Base-by-base conservation (phyloP, 2,888 invertebrate species). In the Patella ulyssiponensis region DNA sequence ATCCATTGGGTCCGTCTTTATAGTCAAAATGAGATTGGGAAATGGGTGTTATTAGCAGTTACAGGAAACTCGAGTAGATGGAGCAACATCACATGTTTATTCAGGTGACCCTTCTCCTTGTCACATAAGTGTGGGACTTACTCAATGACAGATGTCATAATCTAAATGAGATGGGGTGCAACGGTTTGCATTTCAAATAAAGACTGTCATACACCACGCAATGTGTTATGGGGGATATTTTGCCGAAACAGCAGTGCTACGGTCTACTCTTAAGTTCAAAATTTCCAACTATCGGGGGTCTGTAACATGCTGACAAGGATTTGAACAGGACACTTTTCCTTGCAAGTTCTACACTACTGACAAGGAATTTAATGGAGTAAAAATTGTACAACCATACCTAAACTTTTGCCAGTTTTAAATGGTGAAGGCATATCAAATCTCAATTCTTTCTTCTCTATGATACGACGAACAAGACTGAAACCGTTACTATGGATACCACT, bases 401-500 rank as follows among this genome's bases (percentile, higher is more conserved):
- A 93, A 0, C 95, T 95, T 82, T 94, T 94, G 69, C 94, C 94
- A 12, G 93, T 92, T 76, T 93, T 87, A 83, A 92, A 92, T 88
- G 92, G 96, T 94, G 89, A 97, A 95, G 0, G 95, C 87, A 96
- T 95, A 1, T 92, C 91, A 76, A 95, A 95, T 86, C 93, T 93
- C 51, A 95, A 92, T 0, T 94, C 94, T 0, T 94, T 92, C 72
- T 94, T 93, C 72, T 94, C 93, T 90, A 98, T 93, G 58, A 97
- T 94, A 88, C 94, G 95, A 86, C 97, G 94, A 73, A 98, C 95
- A 71, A 97, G 93, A 89, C 97, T 97, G 92, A 96, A 98, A 0
- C 99, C 98, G 88, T 98, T 97, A 89, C 97, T 97, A 90, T 99
- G 99, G 14, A 98, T 93, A 11, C 99, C 99, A 82, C 95, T 95